Evolutionary conservation across 64 coral and sea anemone genomes (phyloP), one percentile per base, ranked within the genome.

Genomic region (Montipora foliosa): DNA sequence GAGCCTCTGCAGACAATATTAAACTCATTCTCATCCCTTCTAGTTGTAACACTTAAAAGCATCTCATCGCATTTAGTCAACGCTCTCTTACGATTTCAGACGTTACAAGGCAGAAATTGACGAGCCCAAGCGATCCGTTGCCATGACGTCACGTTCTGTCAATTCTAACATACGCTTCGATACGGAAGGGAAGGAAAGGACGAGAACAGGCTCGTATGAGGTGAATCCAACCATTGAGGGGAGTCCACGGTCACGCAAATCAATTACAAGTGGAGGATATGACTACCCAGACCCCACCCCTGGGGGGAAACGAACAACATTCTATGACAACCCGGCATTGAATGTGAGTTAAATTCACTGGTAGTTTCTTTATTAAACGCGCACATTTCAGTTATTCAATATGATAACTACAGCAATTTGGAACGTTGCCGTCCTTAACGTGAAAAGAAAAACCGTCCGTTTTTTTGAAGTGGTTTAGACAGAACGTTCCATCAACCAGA

Each of bases 271-370:
- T 71, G 82, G 64, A 19, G 82, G 66, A 5, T 86, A 86, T 64
- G 82, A 86, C 82, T 86, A 20, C 60, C 82, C 82, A 12, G 82
- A 86, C 17, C 82, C 82, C 15, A 22, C 47, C 4, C 62, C 66
- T 44, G 3, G 1, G 62, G 66, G 66, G 9, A 47, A 67, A 44
- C 25, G 64, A 6, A 10, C 6, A 20, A 70, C 17, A 13, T 71
- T 49, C 64, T 86, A 86, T n/a, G 82, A 86, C 64, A 86, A 86
- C 19, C 82, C 82, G 46, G 82, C 14, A 44, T 16, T n/a, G 47
- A 49, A 15, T 22, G 46, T 15, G n/a, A 8, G 82, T 70, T 64
- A 55, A 55, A 55, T 10, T 7, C 5, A 10, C 6, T 55, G 5
- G 52, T 16, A 64, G 53, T 57, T 57, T 57, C 53, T 8, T 57